Evolutionary conservation across 2,797 vertebrate genomes (phyloP), one percentile per base, ranked within the genome.

Genomic region (Pseudochirops cupreus): DNA sequence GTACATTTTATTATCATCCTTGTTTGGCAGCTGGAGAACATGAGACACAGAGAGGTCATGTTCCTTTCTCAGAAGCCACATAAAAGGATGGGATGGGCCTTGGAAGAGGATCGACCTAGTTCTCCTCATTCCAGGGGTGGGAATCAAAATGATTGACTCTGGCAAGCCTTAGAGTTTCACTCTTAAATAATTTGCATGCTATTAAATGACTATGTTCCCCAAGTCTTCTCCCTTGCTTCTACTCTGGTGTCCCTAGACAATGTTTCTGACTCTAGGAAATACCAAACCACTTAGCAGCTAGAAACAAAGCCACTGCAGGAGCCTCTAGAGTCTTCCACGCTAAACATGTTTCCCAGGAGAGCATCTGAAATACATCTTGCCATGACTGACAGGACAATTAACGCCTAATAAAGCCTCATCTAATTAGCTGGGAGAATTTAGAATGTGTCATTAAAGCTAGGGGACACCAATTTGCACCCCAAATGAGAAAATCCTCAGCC

Each of bases 401-500:
- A n/a, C 28, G 91, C 0, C 94, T 52, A 50, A 50, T 74, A 82
- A 94, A 96, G 54, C 24, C 11, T 54, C 39, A 91, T 53, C 50
- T 97, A 93, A 90, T 62, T 58, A 91, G 46, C 50, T 95, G n/a
- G 91, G 93, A 28, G 39, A 92, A 93, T n/a, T 13, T 92, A 28
- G 33, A 92, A 94, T n/a, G 13, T 92, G 29, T 95, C 57, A 59
- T 62, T 89, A 95, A 93, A 90, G 55, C 74, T 94, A 89, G 95
- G 56, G 31, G 39, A 56, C 21, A 0, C n/a, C 50, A 91, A 55
- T 94, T 94, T 93, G 46, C 11, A 58, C 55, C 74, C 74, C n/a
- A 87, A 96, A 96, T 94, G 16, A 91, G 91, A 93, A 96, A 96
- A 93, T 62, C 29, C 0, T 87, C 21, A 96, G 82, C 55, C n/a